Conservation (phyloP, 2,888 invertebrate genomes). For the Euzophera pinguis region DNA sequence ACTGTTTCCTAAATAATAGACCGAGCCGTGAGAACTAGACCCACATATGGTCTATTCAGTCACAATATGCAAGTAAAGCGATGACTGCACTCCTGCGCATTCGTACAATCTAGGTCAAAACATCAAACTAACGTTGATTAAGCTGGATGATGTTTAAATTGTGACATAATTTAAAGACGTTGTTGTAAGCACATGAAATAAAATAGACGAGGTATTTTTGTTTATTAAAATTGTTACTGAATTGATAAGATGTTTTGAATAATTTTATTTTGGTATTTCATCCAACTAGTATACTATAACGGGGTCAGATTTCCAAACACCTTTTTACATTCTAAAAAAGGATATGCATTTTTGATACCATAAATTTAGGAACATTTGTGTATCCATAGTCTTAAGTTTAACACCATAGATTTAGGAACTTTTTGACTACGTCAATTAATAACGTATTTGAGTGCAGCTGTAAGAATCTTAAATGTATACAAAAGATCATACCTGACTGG, state of each 20-base stretch:
- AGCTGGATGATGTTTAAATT: conserved; percentile 8
- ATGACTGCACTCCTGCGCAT: background rate
- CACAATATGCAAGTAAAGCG: background rate
- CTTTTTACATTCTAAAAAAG: too few relatives aligned
- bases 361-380: too few relatives aligned
- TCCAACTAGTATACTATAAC: too few relatives aligned
- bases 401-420: too few relatives aligned
- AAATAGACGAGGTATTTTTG: background rate
- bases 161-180: background rate
- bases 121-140: background rate
- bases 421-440: too few relatives aligned
- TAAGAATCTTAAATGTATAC: too few relatives aligned
- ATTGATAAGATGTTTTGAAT: background rate
- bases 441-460: too few relatives aligned
- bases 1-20: background rate
- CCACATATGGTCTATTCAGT: conserved; percentile 15
- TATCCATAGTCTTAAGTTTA: too few relatives aligned
- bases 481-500: too few relatives aligned
- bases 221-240: conserved; percentile 1
- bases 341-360: too few relatives aligned
- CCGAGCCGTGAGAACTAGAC: conserved; percentile 11
- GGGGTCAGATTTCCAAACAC: too few relatives aligned
- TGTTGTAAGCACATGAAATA: background rate
- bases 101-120: background rate
- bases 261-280: too few relatives aligned